Conservation (phyloP, 2,888 invertebrate species). For the Melanophora roralis region DNA sequence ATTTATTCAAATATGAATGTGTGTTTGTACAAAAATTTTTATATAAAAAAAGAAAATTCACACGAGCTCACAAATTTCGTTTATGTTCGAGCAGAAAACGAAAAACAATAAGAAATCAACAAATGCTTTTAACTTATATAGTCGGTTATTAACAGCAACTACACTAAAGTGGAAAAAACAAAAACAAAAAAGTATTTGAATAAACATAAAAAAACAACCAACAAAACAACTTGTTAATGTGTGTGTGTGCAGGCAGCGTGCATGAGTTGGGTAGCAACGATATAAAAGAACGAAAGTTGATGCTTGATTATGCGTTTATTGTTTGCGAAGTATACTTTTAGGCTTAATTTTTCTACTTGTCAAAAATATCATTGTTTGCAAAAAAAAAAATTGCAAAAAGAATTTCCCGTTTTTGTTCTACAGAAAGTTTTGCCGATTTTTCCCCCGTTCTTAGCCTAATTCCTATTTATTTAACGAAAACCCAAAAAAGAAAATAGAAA, state of each 20-base stretch:
- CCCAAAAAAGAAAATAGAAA: slow-evolving; percentile 16
- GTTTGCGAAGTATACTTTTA: slow-evolving; percentile 28
- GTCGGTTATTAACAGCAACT: slow-evolving; percentile 12
- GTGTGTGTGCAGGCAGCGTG: neutral
- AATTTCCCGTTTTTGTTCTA: neutral
- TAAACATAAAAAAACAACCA: neutral
- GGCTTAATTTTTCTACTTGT: slow-evolving; percentile 33
- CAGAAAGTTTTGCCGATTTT: neutral
- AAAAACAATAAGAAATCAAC: neutral
- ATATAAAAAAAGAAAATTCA: neutral
- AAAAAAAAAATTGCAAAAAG: neutral
- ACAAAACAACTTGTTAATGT: neutral
- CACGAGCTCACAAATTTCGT: neutral
- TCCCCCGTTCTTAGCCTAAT: neutral
- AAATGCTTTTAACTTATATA: slow-evolving; percentile 2
- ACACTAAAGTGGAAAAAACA: neutral
- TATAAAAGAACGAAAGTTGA: neutral
- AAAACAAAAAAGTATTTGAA: neutral
- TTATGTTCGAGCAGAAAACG: neutral
- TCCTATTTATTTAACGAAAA: neutral
- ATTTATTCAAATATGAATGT: too few relatives aligned
- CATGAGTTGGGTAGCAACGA: neutral
- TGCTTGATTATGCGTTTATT: neutral
- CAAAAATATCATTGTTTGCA: slow-evolving; percentile 20
- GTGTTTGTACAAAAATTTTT: too few relatives aligned